These are phyloP conservation scores for Lymantria monacha DNA, from an alignment of 2,888 invertebrate genomes.

Conservation along the genomic window DNA sequence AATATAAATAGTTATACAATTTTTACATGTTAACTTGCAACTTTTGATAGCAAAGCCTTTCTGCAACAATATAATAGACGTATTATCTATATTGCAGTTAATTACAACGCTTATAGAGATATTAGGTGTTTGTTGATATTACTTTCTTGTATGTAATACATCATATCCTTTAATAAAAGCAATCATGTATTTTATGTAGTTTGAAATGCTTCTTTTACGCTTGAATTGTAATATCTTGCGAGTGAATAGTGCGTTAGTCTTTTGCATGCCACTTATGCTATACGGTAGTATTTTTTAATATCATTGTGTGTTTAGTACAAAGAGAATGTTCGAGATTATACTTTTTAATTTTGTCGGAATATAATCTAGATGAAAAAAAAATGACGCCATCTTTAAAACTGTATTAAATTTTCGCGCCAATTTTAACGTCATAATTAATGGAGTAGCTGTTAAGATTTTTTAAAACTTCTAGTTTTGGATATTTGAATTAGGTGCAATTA, in stretches of 20 bases:
- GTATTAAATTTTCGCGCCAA: constrained; percentile 3
- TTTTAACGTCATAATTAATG: not conserved
- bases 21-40: constrained; percentile 1
- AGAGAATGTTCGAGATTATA: constrained; percentile 5
- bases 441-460: constrained; percentile 1
- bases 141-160: constrained; percentile 29
- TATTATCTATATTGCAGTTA: constrained; percentile 24
- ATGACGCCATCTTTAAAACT: not conserved
- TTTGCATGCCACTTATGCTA: not conserved
- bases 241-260: constrained; percentile 10
- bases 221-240: constrained; percentile 8
- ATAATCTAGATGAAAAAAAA: constrained; percentile 4
- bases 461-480: constrained; percentile 10
- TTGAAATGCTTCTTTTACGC: constrained; percentile 13
- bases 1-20: constrained; percentile 12
- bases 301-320: constrained; percentile 18
- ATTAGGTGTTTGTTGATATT: constrained; percentile 28
- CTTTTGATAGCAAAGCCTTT: not conserved
- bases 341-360: not conserved
- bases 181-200: constrained; percentile 7
- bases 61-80: not conserved
- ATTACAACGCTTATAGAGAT: constrained; percentile 30
- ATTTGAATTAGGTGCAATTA: constrained; percentile 39
- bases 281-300: constrained; percentile 6
- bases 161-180: constrained; percentile 3